phyloP scores from a whole-genome alignment of 2,113 vertebrate species.

The Falcunculus frontatus region DNA sequence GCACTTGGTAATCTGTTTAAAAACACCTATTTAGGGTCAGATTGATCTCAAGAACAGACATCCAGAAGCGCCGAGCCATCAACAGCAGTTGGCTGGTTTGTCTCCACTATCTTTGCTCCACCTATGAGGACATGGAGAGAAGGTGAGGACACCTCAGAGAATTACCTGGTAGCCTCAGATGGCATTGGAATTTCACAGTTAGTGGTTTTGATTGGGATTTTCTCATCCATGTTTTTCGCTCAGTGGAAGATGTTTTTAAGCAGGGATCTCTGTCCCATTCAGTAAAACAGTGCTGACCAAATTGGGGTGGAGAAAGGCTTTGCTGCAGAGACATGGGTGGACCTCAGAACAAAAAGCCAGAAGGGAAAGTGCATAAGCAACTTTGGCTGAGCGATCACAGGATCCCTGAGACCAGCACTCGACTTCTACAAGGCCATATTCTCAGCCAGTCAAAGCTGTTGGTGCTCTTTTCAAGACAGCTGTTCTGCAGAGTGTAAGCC shows the following conservation, averaged over 20 bases:
- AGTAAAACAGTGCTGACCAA: not conserved
- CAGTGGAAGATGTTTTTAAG: not conserved
- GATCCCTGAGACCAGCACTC: not conserved
- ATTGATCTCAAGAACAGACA: not conserved
- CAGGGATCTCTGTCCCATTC: not conserved
- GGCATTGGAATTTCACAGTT: not conserved
- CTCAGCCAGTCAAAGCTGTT: not conserved
- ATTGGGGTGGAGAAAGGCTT: not conserved
- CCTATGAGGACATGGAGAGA: fast-evolving
- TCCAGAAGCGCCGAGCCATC: fast-evolving
- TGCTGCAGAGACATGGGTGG: not conserved
- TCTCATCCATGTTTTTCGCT: not conserved
- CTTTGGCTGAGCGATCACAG: not conserved
- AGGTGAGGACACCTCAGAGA: not conserved
- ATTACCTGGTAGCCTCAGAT: not conserved
- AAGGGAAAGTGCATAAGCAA: not conserved
- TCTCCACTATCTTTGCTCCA: not conserved
- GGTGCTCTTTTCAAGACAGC: not conserved
- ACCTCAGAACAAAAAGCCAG: not conserved
- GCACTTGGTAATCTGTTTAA: not conserved
- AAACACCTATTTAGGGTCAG: not conserved
- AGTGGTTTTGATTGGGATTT: not conserved
- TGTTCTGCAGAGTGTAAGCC: not conserved
- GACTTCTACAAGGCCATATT: not conserved
- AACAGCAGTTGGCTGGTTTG: not conserved